Conservation (phyloP, 2,113 vertebrate species). For the Oxyruncus cristatus region DNA sequence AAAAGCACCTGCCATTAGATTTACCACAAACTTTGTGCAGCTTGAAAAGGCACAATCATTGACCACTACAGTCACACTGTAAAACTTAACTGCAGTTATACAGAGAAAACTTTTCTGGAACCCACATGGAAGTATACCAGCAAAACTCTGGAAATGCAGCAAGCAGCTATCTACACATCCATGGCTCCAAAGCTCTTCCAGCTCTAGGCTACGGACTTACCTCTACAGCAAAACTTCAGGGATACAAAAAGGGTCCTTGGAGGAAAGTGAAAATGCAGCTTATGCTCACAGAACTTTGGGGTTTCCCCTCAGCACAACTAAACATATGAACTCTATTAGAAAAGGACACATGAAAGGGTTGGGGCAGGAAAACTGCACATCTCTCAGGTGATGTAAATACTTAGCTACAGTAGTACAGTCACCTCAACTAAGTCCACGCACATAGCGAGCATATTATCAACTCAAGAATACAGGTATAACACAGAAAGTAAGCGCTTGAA, state of each 20-base stretch:
- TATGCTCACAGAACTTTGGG: not conserved
- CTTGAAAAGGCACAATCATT: not conserved
- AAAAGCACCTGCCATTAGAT: not conserved
- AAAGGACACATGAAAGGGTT: not conserved
- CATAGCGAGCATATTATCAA: not conserved
- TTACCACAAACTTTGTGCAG: not conserved
- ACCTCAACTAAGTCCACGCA: not conserved
- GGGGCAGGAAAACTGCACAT: not conserved
- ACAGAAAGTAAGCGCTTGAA: accelerated
- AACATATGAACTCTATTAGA: not conserved
- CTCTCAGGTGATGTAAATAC: not conserved
- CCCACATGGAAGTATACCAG: accelerated
- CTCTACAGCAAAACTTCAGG: accelerated
- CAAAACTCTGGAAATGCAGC: not conserved
- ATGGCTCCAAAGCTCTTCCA: not conserved
- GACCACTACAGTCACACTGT: not conserved
- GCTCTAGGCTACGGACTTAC: accelerated
- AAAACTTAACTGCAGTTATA: not conserved
- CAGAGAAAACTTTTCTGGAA: not conserved
- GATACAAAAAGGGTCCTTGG: not conserved
- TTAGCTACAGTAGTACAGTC: not conserved
- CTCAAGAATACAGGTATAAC: not conserved
- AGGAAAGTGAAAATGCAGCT: not conserved
- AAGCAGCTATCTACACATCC: accelerated
- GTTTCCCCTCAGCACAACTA: not conserved